A percentile compares a stretch with the other conserved stretches of the same genome.
Conservation (phyloP, 2,888 invertebrate genomes). For the Drosophila robusta region DNA sequence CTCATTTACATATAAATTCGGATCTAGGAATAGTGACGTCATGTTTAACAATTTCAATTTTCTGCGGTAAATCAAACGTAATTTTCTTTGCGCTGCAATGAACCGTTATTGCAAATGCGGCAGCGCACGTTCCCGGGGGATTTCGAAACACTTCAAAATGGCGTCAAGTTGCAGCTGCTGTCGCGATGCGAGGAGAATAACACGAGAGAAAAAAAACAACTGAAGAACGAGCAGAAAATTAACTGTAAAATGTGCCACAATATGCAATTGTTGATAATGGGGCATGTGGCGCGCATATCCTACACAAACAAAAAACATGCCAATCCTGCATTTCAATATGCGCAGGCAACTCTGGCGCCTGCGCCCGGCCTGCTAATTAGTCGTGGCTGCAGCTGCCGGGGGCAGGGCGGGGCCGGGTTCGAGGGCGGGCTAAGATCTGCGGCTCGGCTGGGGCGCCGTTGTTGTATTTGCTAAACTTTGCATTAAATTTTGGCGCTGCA, state of each 20-base stretch:
- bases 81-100: not conserved
- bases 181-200: not conserved
- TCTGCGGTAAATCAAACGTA: too few species aligned
- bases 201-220: slow-evolving; percentile 4
- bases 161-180: not conserved
- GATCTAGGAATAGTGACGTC: too few species aligned
- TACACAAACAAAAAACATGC: slow-evolving; percentile 13
- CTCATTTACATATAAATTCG: too few species aligned
- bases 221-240: slow-evolving; percentile 50
- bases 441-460: slow-evolving; percentile 28
- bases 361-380: slow-evolving; percentile 71
- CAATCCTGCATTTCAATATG: slow-evolving; percentile 19
- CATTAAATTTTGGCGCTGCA: slow-evolving; percentile 78
- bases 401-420: not conserved
- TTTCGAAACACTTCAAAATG: slow-evolving; percentile 7
- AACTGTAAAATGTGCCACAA: slow-evolving; percentile 80
- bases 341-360: slow-evolving; percentile 66
- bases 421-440: not conserved
- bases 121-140: not conserved
- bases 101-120: not conserved
- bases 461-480: slow-evolving; percentile 76
- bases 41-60: too few species aligned
- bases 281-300: slow-evolving; percentile 78
- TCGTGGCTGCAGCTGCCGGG: slow-evolving; percentile 31
- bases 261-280: slow-evolving; percentile 78